Evolutionary conservation across 2,888 invertebrate species (phyloP).

Genomic region (Scotopteryx bipunctaria): DNA sequence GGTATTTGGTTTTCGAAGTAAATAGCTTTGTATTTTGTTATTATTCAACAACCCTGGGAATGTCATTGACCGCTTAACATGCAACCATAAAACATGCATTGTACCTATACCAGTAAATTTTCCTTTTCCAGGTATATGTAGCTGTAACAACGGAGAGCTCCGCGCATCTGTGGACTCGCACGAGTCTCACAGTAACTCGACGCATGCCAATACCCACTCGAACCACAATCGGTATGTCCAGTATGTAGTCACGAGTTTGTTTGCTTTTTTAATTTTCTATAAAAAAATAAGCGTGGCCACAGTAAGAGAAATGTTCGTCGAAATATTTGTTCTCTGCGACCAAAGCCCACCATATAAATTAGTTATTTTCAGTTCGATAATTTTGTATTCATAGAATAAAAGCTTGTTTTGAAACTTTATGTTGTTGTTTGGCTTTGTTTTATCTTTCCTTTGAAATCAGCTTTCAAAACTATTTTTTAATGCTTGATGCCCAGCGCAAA

Average conservation of each 20-base stretch:
- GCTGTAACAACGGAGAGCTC: conserved; percentile 66
- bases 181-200: conserved; percentile 67
- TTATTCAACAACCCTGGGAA: no score
- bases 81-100: no score
- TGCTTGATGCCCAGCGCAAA: no score
- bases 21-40: no score
- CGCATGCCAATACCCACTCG: conserved; percentile 59
- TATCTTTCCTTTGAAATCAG: no score
- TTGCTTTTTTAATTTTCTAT: conserved; percentile 28
- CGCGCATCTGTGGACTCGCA: conserved; percentile 73
- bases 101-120: no score
- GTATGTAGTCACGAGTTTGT: conserved; percentile 41
- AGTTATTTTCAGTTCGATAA: background rate
- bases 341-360: background rate
- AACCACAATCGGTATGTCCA: conserved; percentile 76
- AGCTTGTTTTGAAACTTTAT: conserved; percentile 5
- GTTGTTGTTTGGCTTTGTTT: background rate
- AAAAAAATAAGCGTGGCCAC: background rate
- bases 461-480: no score
- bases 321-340: background rate
- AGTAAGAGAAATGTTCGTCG: background rate
- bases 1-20: no score
- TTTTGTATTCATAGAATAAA: background rate
- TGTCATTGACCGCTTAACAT: no score
- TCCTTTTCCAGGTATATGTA: conserved; percentile 70